Percentiles rank a stretch among this genome's conserved stretches.
These are phyloP conservation scores for Zeus faber DNA, from an alignment of 2,113 vertebrate species.

Conservation along the genomic window DNA sequence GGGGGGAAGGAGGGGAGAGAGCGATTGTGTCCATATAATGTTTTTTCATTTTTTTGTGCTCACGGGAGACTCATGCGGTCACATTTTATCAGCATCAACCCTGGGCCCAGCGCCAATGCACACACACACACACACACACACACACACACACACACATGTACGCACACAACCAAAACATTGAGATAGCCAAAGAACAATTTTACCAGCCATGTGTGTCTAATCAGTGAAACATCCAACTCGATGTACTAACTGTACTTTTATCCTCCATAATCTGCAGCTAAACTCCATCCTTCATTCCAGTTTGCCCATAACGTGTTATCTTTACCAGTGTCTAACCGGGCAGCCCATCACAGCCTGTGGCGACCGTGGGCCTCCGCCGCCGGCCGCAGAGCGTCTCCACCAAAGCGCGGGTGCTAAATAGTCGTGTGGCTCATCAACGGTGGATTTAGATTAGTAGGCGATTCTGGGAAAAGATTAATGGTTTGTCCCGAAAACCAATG, in stretches of 20 bases:
- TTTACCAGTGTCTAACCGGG: slow-evolving; percentile 12
- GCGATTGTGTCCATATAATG: slow-evolving; percentile 17
- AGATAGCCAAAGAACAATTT: slow-evolving; percentile 22
- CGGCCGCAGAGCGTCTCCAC: too few species aligned
- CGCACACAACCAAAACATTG: slow-evolving; percentile 44
- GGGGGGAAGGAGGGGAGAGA: neutral
- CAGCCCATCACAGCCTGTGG: too few species aligned
- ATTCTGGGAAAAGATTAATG: too few species aligned
- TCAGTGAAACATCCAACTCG: slow-evolving; percentile 36
- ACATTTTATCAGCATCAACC: slow-evolving; percentile 64
- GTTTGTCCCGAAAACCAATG: too few species aligned
- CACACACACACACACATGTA: slow-evolving; percentile 19
- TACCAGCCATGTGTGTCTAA: slow-evolving; percentile 48
- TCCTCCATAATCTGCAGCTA: slow-evolving; percentile 23
- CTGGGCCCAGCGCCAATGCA: slow-evolving; percentile 47
- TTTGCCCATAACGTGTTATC: neutral
- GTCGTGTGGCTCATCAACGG: too few species aligned
- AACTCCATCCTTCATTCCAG: slow-evolving; percentile 15
- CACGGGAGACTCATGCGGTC: slow-evolving; percentile 35
- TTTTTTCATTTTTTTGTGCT: slow-evolving; percentile 34
- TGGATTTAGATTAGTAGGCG: too few species aligned
- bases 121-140: slow-evolving; percentile 33
- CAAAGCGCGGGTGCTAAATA: too few species aligned
- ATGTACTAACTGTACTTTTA: slow-evolving; percentile 25
- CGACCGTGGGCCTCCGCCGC: too few species aligned